A percentile compares a stretch with the other conserved stretches of the same genome.
Conservation (phyloP, 2,888 invertebrate genomes). For the Drosophila cyrtoloma region DNA sequence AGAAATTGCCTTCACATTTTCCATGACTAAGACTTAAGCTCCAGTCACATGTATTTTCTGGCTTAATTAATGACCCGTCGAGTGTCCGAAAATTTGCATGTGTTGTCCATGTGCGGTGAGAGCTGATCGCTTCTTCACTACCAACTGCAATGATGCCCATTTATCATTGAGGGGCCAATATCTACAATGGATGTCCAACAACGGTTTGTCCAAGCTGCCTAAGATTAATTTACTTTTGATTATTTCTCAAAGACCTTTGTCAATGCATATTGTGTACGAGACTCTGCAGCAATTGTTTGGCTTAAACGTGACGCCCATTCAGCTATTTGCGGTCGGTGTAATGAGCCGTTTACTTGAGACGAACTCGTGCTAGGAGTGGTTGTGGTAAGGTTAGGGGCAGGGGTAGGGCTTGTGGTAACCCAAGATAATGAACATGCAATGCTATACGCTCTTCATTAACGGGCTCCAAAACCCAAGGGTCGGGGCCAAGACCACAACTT, state of each 20-base stretch:
- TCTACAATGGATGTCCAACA: constrained; percentile 34
- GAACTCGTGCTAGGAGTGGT: neutral
- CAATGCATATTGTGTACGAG: constrained; percentile 31
- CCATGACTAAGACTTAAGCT: constrained; percentile 5
- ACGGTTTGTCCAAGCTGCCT: constrained; percentile 43
- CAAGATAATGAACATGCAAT: constrained; percentile 60
- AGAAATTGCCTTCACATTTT: constrained; percentile 36
- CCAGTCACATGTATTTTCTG: constrained; percentile 47
- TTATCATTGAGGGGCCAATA: constrained; percentile 57
- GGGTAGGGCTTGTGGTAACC: constrained; percentile 3
- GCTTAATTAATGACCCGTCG: constrained; percentile 71
- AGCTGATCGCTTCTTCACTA: constrained; percentile 52
- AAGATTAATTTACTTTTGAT: constrained; percentile 70
- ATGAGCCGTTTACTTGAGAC: constrained; percentile 69
- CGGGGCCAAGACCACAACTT: constrained; percentile 45
- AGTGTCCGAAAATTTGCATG: constrained; percentile 61
- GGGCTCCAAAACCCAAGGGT: constrained; percentile 20
- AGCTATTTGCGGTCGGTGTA: constrained; percentile 66
- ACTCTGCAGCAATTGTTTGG: constrained; percentile 35
- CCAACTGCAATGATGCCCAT: constrained; percentile 54
- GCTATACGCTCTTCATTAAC: constrained; percentile 47
- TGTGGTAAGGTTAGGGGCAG: neutral
- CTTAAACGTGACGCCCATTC: constrained; percentile 58
- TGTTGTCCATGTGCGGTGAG: constrained; percentile 32
- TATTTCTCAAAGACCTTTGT: constrained; percentile 64